Conservation (phyloP, 2,113 vertebrate genomes). For the Phrynocephalus versicolor region DNA sequence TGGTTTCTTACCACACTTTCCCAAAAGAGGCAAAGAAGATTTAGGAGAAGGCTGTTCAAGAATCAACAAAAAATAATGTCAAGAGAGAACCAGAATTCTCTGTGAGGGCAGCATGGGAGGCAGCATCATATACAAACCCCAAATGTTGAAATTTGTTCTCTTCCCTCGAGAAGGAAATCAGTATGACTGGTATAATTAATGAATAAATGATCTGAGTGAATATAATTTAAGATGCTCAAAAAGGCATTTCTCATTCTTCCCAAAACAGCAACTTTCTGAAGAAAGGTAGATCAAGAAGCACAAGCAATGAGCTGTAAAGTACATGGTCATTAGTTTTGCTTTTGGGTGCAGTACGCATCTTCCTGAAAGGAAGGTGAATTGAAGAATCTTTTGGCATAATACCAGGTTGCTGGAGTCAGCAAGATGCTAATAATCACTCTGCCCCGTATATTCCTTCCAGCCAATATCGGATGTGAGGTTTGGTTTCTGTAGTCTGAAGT, state of each 20-base stretch:
- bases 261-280: conserved; percentile 26
- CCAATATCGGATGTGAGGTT: conserved; percentile 23
- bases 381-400: conserved; percentile 31
- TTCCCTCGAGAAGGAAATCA: neutral
- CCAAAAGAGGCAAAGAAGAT: neutral
- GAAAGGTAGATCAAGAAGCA: neutral
- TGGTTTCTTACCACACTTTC: too few species aligned
- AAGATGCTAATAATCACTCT: conserved; percentile 22
- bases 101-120: neutral
- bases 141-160: neutral
- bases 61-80: neutral
- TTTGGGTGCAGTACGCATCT: neutral
- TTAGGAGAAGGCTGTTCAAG: neutral
- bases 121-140: neutral
- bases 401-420: conserved; percentile 6
- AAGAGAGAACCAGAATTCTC: neutral
- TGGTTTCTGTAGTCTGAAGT: conserved; percentile 25
- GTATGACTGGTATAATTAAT: conserved; percentile 8
- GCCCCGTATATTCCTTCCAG: conserved; percentile 31
- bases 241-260: conserved; percentile 21
- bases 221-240: neutral
- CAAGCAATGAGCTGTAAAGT: rapidly evolving
- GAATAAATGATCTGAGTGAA: neutral
- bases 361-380: conserved; percentile 6
- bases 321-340: neutral